phyloP scores from a whole-genome alignment of 1,140 invertebrate species.

The Pseudachorutes palmiensis region DNA sequence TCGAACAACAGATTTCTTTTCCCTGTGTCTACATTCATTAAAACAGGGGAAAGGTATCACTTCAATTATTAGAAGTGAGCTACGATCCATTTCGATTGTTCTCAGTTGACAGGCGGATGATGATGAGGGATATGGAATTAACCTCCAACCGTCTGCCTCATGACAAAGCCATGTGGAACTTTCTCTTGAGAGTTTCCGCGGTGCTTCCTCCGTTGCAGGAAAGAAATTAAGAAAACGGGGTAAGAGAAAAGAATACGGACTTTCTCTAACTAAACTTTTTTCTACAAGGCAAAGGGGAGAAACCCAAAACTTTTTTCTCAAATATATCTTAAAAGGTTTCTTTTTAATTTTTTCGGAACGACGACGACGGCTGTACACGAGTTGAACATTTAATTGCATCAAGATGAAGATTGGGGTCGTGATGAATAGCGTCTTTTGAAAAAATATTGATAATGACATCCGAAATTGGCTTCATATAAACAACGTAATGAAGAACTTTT shows the following conservation, averaged over 20 bases:
- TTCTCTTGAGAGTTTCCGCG: neutral
- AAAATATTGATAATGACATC: slow-evolving; percentile 1
- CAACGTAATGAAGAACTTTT: neutral
- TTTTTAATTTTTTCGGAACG: no score
- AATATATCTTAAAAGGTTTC: no score
- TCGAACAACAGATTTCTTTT: neutral
- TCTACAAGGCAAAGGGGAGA: neutral
- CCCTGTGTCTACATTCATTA: neutral
- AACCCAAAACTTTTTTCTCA: neutral
- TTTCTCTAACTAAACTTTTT: neutral
- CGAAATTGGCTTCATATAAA: neutral
- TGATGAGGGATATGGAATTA: neutral
- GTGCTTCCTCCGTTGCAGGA: neutral
- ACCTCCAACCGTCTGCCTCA: neutral
- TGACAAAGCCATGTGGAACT: neutral
- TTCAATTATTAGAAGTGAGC: neutral
- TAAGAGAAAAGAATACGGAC: no score
- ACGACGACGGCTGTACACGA: no score
- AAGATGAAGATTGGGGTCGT: no score
- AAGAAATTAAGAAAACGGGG: slow-evolving; percentile 3
- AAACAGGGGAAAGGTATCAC: neutral
- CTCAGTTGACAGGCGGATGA: neutral
- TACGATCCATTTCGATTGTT: neutral
- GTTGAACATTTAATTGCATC: no score
- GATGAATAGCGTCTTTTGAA: neutral